Conservation (phyloP, 2,113 vertebrate genomes). For the Oceanites oceanicus region DNA sequence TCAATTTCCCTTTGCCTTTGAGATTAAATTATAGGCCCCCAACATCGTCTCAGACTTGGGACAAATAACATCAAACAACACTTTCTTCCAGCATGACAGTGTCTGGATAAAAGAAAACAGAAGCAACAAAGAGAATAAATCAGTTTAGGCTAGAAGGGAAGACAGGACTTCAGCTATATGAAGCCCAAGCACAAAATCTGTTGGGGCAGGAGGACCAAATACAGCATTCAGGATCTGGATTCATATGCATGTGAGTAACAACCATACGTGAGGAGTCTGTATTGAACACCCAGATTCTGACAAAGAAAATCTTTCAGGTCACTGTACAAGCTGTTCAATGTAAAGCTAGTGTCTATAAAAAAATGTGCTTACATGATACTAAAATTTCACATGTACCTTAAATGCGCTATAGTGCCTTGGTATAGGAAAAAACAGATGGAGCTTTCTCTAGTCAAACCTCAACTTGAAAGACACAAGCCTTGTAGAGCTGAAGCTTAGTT, state of each 20-base stretch:
- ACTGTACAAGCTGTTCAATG: conserved; percentile 41
- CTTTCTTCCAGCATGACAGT: background rate
- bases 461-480: conserved; percentile 45
- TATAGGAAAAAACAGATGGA: conserved; percentile 62
- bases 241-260: background rate
- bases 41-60: background rate
- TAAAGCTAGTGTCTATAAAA: conserved; percentile 26
- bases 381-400: conserved; percentile 21
- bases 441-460: conserved; percentile 25
- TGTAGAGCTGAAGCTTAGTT: conserved; percentile 27
- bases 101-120: background rate
- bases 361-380: background rate
- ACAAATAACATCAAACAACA: background rate
- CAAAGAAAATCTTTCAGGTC: background rate
- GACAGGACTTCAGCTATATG: background rate
- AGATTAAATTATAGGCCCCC: background rate
- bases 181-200: background rate
- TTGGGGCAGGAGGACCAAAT: background rate
- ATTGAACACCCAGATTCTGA: background rate
- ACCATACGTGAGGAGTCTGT: background rate
- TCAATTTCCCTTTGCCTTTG: background rate
- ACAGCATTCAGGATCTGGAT: background rate
- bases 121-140: background rate
- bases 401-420: background rate
- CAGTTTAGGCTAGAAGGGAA: background rate